Percentiles rank a stretch among this genome's conserved stretches.
Conservation (phyloP, 2,113 vertebrate species). For the Callocephalon fimbriatum region DNA sequence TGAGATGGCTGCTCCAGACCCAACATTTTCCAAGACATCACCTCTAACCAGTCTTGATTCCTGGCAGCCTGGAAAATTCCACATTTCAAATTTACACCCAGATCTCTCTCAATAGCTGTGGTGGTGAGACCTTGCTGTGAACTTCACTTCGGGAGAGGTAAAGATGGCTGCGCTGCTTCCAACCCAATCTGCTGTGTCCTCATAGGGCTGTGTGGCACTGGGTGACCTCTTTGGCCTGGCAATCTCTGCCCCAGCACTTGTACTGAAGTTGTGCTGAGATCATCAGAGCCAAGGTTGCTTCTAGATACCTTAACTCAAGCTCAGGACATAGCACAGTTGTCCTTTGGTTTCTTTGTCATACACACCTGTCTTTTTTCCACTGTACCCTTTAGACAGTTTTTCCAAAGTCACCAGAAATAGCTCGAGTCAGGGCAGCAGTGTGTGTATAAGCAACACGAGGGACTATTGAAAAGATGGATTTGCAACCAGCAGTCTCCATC, state of each 20-base stretch:
- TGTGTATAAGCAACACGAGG: background rate
- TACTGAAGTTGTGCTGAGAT: background rate
- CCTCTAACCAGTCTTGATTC: background rate
- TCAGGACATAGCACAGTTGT: background rate
- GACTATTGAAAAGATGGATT: background rate
- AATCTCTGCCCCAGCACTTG: fast-evolving
- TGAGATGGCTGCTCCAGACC: background rate
- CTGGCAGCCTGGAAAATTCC: background rate
- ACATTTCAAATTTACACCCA: fast-evolving
- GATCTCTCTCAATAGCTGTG: background rate
- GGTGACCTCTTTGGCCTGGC: background rate
- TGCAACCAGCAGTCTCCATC: background rate
- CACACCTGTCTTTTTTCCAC: background rate
- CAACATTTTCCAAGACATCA: background rate
- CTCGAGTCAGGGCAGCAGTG: background rate
- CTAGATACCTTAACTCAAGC: background rate
- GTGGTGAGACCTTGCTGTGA: background rate
- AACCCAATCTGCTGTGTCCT: background rate
- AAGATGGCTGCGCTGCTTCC: background rate
- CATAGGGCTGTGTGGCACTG: background rate
- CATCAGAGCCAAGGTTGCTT: background rate
- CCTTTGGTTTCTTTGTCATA: background rate
- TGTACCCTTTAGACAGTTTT: background rate
- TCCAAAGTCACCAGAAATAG: background rate
- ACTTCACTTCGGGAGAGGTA: background rate